Evolutionary conservation across 2,797 vertebrate genomes (phyloP), one percentile per base, ranked within the genome.

Genomic region (Propithecus perrieri): DNA sequence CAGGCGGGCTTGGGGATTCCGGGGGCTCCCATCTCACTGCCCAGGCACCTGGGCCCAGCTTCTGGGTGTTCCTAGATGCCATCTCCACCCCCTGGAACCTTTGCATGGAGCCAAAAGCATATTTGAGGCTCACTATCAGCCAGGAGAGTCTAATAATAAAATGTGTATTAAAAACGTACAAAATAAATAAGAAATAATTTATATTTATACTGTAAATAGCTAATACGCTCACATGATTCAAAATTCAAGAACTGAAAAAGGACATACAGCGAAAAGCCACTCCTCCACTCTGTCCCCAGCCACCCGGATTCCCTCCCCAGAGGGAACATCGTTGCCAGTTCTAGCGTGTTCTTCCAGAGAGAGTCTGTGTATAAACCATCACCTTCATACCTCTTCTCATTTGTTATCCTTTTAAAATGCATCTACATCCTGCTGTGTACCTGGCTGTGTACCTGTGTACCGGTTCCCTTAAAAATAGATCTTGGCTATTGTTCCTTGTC

Each of bases 221-320:
- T 3, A 7, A 9, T 2, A 4, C 50, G n/a, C 20, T 75, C 87
- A 26, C 59, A 5, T 2, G 50, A 50, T 61, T 74, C 65, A 48
- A 85, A 55, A 50, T 24, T n/a, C 57, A 46, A 59, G 61, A 74
- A 61, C 35, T 78, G 61, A 38, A 24, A 55, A 59, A 83, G 18
- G 35, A 74, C 13, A 0, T 0, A 6, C 2, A 17, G 33, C 4
- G 24, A 28, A 46, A 57, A 46, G 61, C 33, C 4, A 0, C 14
- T 50, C 18, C 43, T 61, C 4, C 0, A 0, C 24, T 12, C 26
- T 0, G 7, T n/a, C 63, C 38, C 33, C 1, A 3, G 8, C 30
- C 12, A 18, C 43, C 57, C 41, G 3, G 30, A 1, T 22, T 7
- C 13, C 41, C 20, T n/a, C 50, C 67, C 22, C 41, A 65, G 71